These are phyloP conservation scores for Etia nguti DNA, from an alignment of 2,113 vertebrate genomes.

Conservation along the genomic window DNA sequence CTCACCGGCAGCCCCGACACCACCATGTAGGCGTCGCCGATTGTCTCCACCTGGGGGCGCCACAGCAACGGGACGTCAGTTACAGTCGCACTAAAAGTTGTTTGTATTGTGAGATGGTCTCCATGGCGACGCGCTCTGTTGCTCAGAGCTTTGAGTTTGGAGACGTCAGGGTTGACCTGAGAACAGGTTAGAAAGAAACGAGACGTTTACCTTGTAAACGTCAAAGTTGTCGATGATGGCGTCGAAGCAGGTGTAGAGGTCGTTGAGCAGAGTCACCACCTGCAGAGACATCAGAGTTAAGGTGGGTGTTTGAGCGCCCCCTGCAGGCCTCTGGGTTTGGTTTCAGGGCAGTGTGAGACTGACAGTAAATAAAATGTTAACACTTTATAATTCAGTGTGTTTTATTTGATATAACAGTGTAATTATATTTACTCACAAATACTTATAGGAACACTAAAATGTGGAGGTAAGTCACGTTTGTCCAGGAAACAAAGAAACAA, in stretches of 20 bases:
- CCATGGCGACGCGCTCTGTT: not conserved
- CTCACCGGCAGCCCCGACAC: constrained; percentile 88
- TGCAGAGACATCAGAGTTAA: constrained; percentile 27
- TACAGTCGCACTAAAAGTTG: rapidly evolving
- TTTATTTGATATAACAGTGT: not conserved
- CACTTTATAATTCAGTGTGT: not conserved
- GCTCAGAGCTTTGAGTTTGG: not conserved
- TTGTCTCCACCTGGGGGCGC: constrained; percentile 86
- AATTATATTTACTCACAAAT: not conserved
- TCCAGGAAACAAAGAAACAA: no score
- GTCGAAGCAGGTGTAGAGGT: constrained; percentile 95
- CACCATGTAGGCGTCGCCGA: constrained; percentile 96
- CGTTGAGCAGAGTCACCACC: constrained; percentile 92
- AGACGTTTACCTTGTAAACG: constrained; percentile 85
- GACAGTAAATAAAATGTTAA: not conserved
- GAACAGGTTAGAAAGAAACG: not conserved
- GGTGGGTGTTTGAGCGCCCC: not conserved
- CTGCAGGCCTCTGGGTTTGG: not conserved
- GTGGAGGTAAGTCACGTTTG: not conserved
- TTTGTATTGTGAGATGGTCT: not conserved
- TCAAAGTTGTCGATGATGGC: constrained; percentile 97
- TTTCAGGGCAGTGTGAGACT: not conserved
- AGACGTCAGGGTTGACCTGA: not conserved
- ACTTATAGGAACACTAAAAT: not conserved
- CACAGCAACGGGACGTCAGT: not conserved